Base-by-base conservation (phyloP, 1,140 invertebrate species). In the Calycopis cecrops region DNA sequence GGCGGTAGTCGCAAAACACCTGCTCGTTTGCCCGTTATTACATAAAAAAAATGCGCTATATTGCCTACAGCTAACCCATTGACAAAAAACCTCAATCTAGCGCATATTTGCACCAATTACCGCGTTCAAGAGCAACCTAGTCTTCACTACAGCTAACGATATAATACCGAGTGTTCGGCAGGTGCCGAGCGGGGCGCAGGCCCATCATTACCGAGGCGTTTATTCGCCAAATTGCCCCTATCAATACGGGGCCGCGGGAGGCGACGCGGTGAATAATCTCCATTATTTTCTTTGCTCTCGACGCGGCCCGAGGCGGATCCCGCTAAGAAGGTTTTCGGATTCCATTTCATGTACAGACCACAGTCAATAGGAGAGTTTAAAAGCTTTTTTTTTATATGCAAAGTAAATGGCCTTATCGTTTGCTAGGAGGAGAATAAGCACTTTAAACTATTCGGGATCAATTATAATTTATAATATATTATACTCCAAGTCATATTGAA, bases 141-240 rank as follows among this genome's bases (percentile, higher is more conserved):
- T 9, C 48, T 33, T 12, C 14, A 50, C 33, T 14, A 14, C 14
- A 50, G 21, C 12, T 34, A 34, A 16, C 16, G n/a, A 50, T 14
- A 28, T 35, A 50, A 50, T 34, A 9, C 12, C 33, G 8, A 50
- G 34, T 12, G 49, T 56, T 48, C 49, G 51, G 37, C 48, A 51
- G 44, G 28, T 51, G 53, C 51, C 40, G 55, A 60, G 60, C 55
- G 44, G 57, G 57, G 51, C 49, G 55, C 48, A 55, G 50, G 54
- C 51, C 60, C 52, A 69, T 62, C 52, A 66, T 67, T 67, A 64
- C 62, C 57, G 57, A 60, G 62, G 61, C 68, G 71, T 76, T 78
- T 78, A 75, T 75, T 76, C 69, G 67, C 62, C 69, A 74, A 76
- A 79, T 78, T 79, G 73, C 69, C 65, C 69, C 67, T 74, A 76